A percentile compares a stretch with the other conserved stretches of the same genome.
Evolutionary conservation across 1,140 invertebrate genomes (phyloP).

Genomic region (Bombus pascuorum): DNA sequence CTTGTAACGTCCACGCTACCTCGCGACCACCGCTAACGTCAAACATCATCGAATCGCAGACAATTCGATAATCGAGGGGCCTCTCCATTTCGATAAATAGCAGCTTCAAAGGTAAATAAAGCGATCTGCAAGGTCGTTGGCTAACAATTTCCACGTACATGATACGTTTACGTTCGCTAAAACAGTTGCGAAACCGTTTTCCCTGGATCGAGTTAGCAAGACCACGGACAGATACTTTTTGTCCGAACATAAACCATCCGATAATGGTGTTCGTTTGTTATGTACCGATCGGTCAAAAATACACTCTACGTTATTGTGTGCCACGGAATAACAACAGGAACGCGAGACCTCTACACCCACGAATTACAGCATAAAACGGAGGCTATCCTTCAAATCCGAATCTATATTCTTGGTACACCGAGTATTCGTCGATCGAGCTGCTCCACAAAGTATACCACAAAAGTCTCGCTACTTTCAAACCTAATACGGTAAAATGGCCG

Average conservation of each 20-base stretch:
- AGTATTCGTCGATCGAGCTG: background rate
- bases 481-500: background rate
- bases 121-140: background rate
- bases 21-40: background rate
- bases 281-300: too few relatives aligned
- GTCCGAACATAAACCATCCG: background rate
- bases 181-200: background rate
- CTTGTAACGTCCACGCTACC: slow-evolving; percentile 20
- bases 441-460: background rate
- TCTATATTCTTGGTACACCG: too few relatives aligned
- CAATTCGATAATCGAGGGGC: too few relatives aligned
- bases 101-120: background rate
- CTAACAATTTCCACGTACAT: background rate
- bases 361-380: too few relatives aligned
- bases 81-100: background rate
- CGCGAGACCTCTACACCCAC: background rate
- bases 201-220: background rate
- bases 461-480: too few relatives aligned
- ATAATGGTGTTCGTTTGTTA: background rate
- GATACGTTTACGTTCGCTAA: background rate
- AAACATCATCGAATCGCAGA: background rate
- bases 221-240: background rate
- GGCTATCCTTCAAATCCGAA: background rate
- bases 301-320: too few relatives aligned
- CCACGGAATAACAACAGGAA: too few relatives aligned